Evolutionary conservation across 2,113 vertebrate species (phyloP), one percentile per base, ranked within the genome.

Genomic region (Dasyprocta punctata): DNA sequence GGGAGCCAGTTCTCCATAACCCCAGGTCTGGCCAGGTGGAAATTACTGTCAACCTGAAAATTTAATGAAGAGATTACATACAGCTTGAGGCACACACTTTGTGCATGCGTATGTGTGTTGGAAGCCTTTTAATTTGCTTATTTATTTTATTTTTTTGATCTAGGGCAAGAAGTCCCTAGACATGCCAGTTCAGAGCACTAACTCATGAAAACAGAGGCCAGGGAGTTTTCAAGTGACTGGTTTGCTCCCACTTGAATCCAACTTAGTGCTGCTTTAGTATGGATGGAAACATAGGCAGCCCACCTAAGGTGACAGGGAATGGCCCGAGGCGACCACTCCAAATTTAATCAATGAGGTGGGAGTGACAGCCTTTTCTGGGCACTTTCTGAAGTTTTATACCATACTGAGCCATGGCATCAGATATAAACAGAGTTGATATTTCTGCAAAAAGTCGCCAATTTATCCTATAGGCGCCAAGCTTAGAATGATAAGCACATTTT

Each of bases 401-500:
- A 63, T 61, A 87, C 63, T 84, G 85, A 96, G 95, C 73, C 78
- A 4, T 20, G 96, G 93, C 1, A 13, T 86, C 89, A 90, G 96
- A 97, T 58, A 61, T 63, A 84, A 96, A 89, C 47, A 47, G 85
- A 82, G 92, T 93, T 90, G 49, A 87, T 93, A 94, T 88, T 60
- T 89, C n/a, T 81, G 44, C 54, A 91, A 65, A 88, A 67, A 73
- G 95, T 97, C 94, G 56, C 92, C 91, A 30, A 92, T 96, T 78
- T 92, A 95, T 91, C 87, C 95, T 92, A 0, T 86, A 96, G 92
- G 95, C 97, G 94, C 96, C 81, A 36, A 92, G 96, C 97, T 96
- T 98, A 63, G 80, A 95, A 92, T 94, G 97, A 94, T 89, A 97
- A 93, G 94, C 97, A 97, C 95, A 95, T 98, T 95, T 92, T 97